Evolutionary conservation across 2,888 invertebrate species (phyloP).

Genomic region (Prosapia bicincta): DNA sequence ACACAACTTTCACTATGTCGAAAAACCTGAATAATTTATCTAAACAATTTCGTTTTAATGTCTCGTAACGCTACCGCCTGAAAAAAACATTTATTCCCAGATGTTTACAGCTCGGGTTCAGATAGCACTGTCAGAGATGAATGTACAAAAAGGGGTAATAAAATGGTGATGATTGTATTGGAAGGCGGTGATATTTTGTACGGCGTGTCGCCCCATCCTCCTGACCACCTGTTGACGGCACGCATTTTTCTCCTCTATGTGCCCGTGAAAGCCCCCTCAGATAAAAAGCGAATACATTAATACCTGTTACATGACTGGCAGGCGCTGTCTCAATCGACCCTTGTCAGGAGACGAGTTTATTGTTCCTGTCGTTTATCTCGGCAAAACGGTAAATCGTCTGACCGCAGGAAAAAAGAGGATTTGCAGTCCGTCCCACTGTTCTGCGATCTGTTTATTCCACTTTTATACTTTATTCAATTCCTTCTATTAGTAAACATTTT

Average conservation of each 20-base stretch:
- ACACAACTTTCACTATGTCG: no score
- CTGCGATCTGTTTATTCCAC: no score
- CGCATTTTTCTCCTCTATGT: background rate
- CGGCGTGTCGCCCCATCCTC: background rate
- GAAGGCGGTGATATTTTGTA: no score
- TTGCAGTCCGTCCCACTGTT: no score
- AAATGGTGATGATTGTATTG: background rate
- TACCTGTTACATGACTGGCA: background rate
- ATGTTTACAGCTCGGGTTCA: background rate
- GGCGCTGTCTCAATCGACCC: no score
- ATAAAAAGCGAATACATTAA: conserved; percentile 2
- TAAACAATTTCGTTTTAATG: no score
- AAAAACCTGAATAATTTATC: no score
- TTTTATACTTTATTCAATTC: no score
- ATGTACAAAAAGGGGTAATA: background rate
- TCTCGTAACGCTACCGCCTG: no score
- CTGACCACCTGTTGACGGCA: background rate
- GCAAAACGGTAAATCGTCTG: background rate
- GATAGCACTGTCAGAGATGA: background rate
- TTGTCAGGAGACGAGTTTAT: background rate
- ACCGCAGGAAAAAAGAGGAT: background rate
- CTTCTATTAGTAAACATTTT: no score
- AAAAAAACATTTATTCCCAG: no score
- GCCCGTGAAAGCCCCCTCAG: no score
- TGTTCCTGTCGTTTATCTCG: background rate